Base-by-base conservation (phyloP, 2,888 invertebrate species). In the Cancer borealis region DNA sequence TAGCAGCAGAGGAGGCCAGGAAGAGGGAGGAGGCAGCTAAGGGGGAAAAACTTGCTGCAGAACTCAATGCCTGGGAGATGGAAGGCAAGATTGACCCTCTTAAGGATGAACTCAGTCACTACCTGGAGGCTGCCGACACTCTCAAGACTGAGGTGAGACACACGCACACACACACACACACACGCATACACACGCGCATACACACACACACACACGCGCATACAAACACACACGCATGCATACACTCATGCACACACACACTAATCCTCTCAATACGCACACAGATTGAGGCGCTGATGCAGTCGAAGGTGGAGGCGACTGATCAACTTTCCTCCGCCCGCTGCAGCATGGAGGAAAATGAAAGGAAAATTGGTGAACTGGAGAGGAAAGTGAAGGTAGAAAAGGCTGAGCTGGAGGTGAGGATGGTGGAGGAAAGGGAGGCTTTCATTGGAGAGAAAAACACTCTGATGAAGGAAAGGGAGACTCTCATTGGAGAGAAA, bases 81-180 rank as follows among this genome's bases (percentile, higher is more conserved):
- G 94, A 94, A 10, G 94, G 94, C 46, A 94, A 54, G 14, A 92
- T 92, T 54, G 94, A 94, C 30, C 49, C 92, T n/a, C 89, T 94
- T 17, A 94, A 92, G 89, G 5, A 30, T 17, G 94, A 90, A 21
- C 30, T 54, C 6, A 30, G 17, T 0, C 94, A 92, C 30, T 60
- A 89, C 21, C 89, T 46, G 0, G 92, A 92, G 17, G 66, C 84
- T 79, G 90, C 92, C 21, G 26, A 84, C 39, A 30, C 45, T 1
- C 84, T 94, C 21, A 92, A 92, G 73, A 39, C 46, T 39, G 89
- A 94, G 90, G 94, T 94, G 45, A 54, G 47, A 49, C 12, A 49
- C 49, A 54, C 14, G 54, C 54, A 54, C 54, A n/a, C 26, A 87
- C 26, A n/a, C 26, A 87, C 26, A 87, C 26, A 87, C 26, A 26